phyloP scores from a whole-genome alignment of 2,113 vertebrate genomes.

The Alaudala cheleensis region DNA sequence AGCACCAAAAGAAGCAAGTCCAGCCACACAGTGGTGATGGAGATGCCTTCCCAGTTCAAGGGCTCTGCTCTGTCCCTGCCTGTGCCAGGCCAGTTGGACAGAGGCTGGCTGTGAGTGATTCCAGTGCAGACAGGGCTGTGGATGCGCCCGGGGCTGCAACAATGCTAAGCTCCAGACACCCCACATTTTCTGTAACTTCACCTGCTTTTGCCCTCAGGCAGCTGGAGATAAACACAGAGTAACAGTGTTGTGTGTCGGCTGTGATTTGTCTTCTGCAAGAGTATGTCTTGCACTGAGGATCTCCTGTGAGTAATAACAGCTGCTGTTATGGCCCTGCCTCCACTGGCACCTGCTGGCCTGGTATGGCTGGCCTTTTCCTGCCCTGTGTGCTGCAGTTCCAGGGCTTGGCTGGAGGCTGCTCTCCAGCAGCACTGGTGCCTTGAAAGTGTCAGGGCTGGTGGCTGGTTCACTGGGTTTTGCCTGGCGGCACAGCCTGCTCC shows the following conservation, averaged over 20 bases:
- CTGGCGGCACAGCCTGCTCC: not conserved
- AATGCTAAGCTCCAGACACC: not conserved
- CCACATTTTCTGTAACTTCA: not conserved
- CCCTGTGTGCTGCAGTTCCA: not conserved
- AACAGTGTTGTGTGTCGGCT: not conserved
- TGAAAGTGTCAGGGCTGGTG: not conserved
- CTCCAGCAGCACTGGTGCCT: rapidly evolving
- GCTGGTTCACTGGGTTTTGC: rapidly evolving
- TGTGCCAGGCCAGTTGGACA: rapidly evolving
- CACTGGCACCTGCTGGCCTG: not conserved
- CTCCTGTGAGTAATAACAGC: not conserved
- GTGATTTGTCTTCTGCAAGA: not conserved
- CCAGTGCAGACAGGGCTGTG: rapidly evolving
- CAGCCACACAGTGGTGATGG: not conserved
- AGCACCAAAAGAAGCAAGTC: not conserved
- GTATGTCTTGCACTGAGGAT: not conserved
- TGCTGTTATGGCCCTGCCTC: rapidly evolving
- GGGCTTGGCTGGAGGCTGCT: not conserved
- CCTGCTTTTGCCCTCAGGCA: conserved; percentile 17
- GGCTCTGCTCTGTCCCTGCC: not conserved
- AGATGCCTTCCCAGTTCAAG: not conserved
- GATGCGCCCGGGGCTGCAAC: rapidly evolving
- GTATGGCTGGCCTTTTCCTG: not conserved
- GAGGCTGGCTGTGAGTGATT: not conserved
- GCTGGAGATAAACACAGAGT: not conserved